Evolutionary conservation across 2,113 vertebrate genomes (phyloP).

Genomic region (Microcebus murinus): DNA sequence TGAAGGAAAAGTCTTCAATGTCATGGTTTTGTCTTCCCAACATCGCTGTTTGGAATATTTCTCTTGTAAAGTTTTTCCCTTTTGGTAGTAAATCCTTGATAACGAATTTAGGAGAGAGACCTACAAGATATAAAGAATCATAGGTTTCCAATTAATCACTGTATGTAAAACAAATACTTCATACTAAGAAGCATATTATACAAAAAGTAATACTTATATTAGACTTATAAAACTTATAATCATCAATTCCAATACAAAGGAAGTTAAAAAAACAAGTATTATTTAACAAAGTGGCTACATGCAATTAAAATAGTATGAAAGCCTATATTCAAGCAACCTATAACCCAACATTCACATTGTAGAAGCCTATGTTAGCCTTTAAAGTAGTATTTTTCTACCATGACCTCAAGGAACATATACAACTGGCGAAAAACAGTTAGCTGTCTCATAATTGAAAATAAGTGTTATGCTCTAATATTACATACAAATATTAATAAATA

Average conservation of each 20-base stretch:
- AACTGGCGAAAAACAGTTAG: not conserved
- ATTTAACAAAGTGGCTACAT: not conserved
- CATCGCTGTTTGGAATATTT: not conserved
- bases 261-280: not conserved
- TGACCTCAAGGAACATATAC: not conserved
- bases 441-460: not conserved
- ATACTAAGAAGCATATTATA: not conserved
- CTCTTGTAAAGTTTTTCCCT: not conserved
- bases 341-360: not conserved
- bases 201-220: not conserved
- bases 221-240: not conserved
- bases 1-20: not conserved
- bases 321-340: not conserved
- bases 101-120: not conserved
- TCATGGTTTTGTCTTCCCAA: not conserved
- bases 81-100: not conserved
- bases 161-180: not conserved
- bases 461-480: not conserved
- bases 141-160: not conserved
- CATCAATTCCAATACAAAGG: not conserved
- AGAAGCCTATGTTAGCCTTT: not conserved
- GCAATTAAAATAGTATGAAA: not conserved
- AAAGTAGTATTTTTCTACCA: not conserved
- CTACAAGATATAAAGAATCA: constrained; percentile 18
- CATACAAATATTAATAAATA: not conserved